These are phyloP conservation scores for Trachymyrmex septentrionalis DNA, from an alignment of 1,140 invertebrate species.

Conservation along the genomic window DNA sequence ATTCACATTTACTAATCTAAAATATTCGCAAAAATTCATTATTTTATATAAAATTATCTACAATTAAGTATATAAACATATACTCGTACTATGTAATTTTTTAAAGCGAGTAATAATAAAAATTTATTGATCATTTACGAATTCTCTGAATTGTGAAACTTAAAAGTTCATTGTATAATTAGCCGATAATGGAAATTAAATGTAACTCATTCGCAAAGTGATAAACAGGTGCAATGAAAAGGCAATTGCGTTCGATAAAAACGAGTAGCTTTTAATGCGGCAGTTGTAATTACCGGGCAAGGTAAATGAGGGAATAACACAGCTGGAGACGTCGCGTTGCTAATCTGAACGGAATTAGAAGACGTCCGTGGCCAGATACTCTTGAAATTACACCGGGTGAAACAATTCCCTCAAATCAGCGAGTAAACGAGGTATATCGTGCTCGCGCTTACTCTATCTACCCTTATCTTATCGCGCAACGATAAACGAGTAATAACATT, in stretches of 20 bases:
- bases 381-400: conserved; percentile 27
- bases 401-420: conserved; percentile 42
- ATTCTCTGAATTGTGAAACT: not conserved
- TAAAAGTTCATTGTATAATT: not conserved
- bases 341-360: conserved; percentile 58
- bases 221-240: conserved; percentile 37
- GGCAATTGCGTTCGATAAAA: conserved; percentile 43
- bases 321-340: not conserved
- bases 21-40: not conserved
- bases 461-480: conserved; percentile 42
- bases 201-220: not conserved
- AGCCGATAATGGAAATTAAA: not conserved
- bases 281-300: conserved; percentile 26
- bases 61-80: conserved; percentile 2
- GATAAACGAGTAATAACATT: conserved; percentile 48
- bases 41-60: conserved; percentile 1
- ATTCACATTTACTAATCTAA: not conserved
- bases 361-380: conserved; percentile 24
- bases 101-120: not conserved
- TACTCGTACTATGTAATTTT: not conserved
- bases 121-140: not conserved
- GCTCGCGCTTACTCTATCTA: not conserved
- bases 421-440: conserved; percentile 33
- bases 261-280: conserved; percentile 47
- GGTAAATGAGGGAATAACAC: conserved; percentile 17